phyloP scores from a whole-genome alignment of 2,113 vertebrate genomes.

The Albula goreensis region DNA sequence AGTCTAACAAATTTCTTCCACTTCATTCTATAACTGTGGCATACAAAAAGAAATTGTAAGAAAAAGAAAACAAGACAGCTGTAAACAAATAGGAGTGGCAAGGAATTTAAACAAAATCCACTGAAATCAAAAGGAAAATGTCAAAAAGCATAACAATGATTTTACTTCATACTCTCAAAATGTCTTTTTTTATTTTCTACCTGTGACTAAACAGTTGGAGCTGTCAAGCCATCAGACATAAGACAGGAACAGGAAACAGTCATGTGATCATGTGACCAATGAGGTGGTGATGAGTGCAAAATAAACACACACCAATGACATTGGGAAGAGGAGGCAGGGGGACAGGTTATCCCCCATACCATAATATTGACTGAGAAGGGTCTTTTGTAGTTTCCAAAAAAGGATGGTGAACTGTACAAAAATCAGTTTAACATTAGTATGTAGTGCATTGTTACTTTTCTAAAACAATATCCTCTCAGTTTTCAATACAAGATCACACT shows the following conservation, averaged over 20 bases:
- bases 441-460: background rate
- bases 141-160: slow-evolving; percentile 73
- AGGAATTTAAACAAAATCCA: slow-evolving; percentile 1
- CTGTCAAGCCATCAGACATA: slow-evolving; percentile 68
- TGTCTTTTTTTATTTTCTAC: slow-evolving; percentile 73
- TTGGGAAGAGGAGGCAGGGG: slow-evolving; percentile 14
- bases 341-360: slow-evolving; percentile 14
- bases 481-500: background rate
- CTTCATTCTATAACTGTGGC: slow-evolving; percentile 6
- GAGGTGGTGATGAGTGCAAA: slow-evolving; percentile 54
- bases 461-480: background rate
- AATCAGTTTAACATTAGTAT: background rate
- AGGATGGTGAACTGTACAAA: background rate
- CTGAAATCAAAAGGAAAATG: slow-evolving; percentile 34
- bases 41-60: background rate
- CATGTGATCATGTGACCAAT: slow-evolving; percentile 72
- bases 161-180: slow-evolving; percentile 72
- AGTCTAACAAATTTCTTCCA: background rate
- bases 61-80: background rate
- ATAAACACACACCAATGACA: slow-evolving; percentile 49
- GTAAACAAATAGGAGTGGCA: background rate
- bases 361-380: slow-evolving; percentile 43
- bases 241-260: slow-evolving; percentile 72
- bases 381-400: slow-evolving; percentile 10
- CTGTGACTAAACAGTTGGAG: slow-evolving; percentile 73